A percentile compares a stretch with the other conserved stretches of the same genome.
Evolutionary conservation across 2,888 invertebrate genomes (phyloP).

Genomic region (Tanypteryx hageni): DNA sequence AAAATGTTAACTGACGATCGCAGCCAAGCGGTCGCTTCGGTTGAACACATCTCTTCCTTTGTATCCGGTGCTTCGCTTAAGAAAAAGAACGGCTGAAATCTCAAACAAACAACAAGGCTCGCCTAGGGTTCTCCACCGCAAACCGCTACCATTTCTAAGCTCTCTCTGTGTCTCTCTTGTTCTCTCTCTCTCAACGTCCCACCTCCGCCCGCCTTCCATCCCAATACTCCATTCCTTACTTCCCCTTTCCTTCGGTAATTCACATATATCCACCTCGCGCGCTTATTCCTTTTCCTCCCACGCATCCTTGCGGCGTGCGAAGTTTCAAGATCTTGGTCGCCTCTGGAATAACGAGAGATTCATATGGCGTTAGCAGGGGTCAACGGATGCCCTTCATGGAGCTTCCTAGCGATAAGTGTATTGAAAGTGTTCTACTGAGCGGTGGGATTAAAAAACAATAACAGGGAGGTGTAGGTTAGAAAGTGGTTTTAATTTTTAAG

Average conservation of each 20-base stretch:
- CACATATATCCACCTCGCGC: not conserved
- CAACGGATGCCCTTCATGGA: not conserved
- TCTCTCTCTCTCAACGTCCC: not conserved
- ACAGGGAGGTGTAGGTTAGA: no score
- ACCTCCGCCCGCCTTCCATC: not conserved
- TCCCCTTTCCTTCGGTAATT: not conserved
- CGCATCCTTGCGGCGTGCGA: not conserved
- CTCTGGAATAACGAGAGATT: not conserved
- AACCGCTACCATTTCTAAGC: not conserved
- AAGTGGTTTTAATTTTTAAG: no score
- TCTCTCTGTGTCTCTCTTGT: not conserved
- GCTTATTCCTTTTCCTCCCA: not conserved
- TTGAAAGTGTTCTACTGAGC: no score
- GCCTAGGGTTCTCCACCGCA: not conserved
- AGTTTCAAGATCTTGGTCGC: not conserved
- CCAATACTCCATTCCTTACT: not conserved
- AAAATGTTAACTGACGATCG: slow-evolving; percentile 4
- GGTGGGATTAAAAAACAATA: no score
- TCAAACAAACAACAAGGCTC: not conserved
- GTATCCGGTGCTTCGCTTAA: not conserved
- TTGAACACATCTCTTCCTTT: not conserved
- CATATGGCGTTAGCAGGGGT: not conserved
- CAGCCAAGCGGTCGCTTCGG: not conserved
- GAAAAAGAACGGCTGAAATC: not conserved
- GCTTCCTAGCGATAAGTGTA: no score